Evolutionary conservation across 2,113 vertebrate genomes (phyloP).

Genomic region (Lasiurus borealis): DNA sequence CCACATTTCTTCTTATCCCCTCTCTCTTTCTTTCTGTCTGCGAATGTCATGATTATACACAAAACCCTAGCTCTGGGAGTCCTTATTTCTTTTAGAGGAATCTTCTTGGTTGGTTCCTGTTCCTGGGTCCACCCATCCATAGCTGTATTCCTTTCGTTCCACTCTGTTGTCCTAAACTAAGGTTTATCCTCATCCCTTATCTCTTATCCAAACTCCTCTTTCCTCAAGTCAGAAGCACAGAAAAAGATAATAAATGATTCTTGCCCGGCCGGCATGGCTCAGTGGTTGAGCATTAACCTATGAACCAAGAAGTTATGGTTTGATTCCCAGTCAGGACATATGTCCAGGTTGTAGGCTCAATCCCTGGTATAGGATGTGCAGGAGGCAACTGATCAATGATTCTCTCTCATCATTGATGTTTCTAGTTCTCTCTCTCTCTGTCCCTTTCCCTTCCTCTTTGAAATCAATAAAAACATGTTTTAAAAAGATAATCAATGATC

Average conservation of each 20-base stretch:
- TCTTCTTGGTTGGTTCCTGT: not conserved
- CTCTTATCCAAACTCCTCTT: not conserved
- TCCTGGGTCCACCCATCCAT: not conserved
- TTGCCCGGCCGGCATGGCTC: not conserved
- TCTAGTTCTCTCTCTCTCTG: no score
- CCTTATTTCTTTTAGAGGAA: not conserved
- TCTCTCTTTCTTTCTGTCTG: not conserved
- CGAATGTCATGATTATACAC: not conserved
- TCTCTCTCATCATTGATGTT: no score
- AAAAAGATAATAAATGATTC: not conserved
- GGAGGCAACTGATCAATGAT: no score
- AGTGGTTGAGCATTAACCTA: no score
- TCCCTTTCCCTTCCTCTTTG: no score
- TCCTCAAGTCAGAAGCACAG: constrained; percentile 5
- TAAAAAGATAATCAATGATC: not conserved
- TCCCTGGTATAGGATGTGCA: no score
- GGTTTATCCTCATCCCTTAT: not conserved
- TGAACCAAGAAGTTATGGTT: no score
- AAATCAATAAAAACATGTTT: no score
- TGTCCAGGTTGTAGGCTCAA: no score
- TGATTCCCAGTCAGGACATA: no score
- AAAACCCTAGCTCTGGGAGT: not conserved
- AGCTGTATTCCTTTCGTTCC: not conserved
- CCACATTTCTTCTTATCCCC: not conserved
- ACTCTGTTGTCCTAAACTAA: not conserved